Evolutionary conservation across 2,888 invertebrate genomes (phyloP).

Genomic region (Nezara viridula): DNA sequence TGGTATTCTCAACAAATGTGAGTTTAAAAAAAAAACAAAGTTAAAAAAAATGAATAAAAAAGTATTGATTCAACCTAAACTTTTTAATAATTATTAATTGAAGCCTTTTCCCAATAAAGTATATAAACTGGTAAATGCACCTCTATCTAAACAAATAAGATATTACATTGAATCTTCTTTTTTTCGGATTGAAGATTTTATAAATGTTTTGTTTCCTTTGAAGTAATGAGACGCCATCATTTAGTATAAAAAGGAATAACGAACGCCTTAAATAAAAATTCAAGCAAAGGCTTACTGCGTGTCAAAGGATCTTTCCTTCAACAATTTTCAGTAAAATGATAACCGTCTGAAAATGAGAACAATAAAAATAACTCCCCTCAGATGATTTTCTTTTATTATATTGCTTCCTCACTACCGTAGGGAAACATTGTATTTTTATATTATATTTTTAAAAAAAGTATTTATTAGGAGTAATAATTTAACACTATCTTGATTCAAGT

Average conservation of each 20-base stretch:
- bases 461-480: no score
- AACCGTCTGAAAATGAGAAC: neutral
- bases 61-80: no score
- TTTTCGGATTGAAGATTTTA: neutral
- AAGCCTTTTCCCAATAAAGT: neutral
- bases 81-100: neutral
- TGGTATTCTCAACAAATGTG: no score
- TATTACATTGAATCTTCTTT: neutral
- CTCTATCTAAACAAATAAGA: neutral
- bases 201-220: neutral
- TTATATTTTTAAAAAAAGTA: no score
- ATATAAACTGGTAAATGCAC: neutral
- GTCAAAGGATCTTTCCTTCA: neutral
- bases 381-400: no score
- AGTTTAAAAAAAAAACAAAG: no score
- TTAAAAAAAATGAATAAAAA: no score
- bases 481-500: no score
- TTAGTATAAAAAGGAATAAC: neutral
- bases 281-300: neutral
- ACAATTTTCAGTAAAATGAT: neutral
- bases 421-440: no score
- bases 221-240: neutral
- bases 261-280: neutral
- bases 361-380: no score
- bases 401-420: no score